A percentile compares a stretch with the other conserved stretches of the same genome.
Evolutionary conservation across 2,797 vertebrate species (phyloP).

Genomic region (Sebastes minor): DNA sequence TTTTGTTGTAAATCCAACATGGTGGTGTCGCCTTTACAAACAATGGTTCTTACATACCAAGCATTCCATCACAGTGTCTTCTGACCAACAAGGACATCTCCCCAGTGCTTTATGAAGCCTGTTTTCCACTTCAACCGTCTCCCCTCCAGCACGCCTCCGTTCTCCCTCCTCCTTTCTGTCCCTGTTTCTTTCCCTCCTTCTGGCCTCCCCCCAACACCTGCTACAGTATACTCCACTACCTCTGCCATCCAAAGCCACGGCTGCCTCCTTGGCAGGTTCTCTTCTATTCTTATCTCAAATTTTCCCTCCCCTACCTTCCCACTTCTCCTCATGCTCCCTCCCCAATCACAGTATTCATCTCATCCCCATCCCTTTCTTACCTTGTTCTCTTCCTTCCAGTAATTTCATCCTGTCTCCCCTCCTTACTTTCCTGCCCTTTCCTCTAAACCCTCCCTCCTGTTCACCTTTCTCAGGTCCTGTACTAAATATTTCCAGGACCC

Average conservation of each 20-base stretch:
- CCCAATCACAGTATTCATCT: neutral
- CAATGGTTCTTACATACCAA: neutral
- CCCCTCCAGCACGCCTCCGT: neutral
- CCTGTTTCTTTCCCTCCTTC: neutral
- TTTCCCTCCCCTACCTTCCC: neutral
- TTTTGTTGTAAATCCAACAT: neutral
- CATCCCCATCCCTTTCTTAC: neutral
- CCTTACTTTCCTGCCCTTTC: neutral
- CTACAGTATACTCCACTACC: conserved; percentile 1
- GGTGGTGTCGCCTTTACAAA: neutral
- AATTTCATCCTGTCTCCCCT: neutral
- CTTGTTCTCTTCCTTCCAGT: neutral
- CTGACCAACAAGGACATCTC: conserved; percentile 12
- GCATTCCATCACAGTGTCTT: neutral
- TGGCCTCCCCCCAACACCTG: neutral
- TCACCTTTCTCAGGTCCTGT: neutral
- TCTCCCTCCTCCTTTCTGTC: neutral
- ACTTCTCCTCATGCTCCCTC: neutral
- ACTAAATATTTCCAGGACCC: conserved; percentile 11
- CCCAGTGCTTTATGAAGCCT: neutral
- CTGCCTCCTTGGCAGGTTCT: neutral
- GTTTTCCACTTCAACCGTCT: conserved; percentile 11
- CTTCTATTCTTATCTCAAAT: conserved; percentile 23
- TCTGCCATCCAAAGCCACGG: conserved; percentile 1
- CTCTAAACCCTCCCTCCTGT: neutral